Conservation (phyloP, 1,140 invertebrate genomes). For the Drosophila parabipectinata region DNA sequence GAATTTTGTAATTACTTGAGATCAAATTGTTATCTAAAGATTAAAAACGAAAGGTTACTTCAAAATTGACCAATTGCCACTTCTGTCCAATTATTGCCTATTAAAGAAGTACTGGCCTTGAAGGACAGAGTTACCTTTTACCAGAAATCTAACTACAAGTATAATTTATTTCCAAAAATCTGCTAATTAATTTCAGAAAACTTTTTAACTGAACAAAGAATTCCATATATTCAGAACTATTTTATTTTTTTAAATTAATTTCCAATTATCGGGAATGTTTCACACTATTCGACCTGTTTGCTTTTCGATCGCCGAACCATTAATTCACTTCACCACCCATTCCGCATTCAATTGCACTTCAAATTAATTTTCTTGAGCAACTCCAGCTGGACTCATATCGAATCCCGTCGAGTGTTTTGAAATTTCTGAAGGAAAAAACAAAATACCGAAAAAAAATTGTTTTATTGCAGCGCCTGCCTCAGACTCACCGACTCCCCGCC, state of each 20-base stretch:
- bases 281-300: constrained; percentile 5
- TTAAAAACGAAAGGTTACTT: background rate
- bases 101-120: background rate
- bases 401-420: constrained; percentile 34
- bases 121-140: background rate
- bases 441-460: constrained; percentile 29
- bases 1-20: background rate
- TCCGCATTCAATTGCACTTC: constrained; percentile 39
- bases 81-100: background rate
- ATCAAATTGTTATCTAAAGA: background rate
- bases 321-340: constrained; percentile 9
- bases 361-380: constrained; percentile 49
- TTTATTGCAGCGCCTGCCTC: constrained; percentile 42
- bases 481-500: background rate
- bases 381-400: constrained; percentile 29
- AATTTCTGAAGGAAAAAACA: constrained; percentile 26
- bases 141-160: background rate
- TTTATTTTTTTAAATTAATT: background rate
- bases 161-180: background rate
- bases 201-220: background rate
- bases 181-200: background rate
- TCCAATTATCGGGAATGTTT: background rate
- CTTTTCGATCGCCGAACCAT: constrained; percentile 13
- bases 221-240: background rate
- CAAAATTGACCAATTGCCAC: background rate